phyloP scores from a whole-genome alignment of 2,888 invertebrate genomes.

The Tachystola acroxantha region DNA sequence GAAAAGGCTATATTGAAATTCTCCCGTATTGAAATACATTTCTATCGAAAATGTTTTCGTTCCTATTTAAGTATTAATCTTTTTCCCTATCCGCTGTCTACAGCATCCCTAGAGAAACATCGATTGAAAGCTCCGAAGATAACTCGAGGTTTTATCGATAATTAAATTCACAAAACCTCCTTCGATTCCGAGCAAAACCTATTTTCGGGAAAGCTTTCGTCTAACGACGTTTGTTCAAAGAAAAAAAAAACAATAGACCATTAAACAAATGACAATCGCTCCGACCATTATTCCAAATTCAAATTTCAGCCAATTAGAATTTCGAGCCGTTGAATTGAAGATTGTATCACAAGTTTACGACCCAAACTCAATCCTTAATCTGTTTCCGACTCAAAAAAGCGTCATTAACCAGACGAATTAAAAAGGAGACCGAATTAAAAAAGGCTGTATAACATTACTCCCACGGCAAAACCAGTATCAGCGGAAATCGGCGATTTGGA shows the following conservation, averaged over 20 bases:
- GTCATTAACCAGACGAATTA: conserved; percentile 20
- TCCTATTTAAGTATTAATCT: too few relatives aligned
- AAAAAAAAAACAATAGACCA: background rate
- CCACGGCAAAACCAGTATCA: conserved; percentile 42
- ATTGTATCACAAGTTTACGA: conserved; percentile 10
- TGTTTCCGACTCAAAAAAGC: conserved; percentile 29
- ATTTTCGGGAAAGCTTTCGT: conserved; percentile 1
- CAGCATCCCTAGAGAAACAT: too few relatives aligned
- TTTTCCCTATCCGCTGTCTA: too few relatives aligned
- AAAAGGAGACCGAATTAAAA: conserved; percentile 11
- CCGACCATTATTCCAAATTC: conserved; percentile 4
- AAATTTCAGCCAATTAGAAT: conserved; percentile 9
- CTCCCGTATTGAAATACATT: too few relatives aligned
- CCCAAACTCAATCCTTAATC: conserved; percentile 19
- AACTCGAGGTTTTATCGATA: conserved; percentile 13
- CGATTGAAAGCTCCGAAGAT: conserved; percentile 2
- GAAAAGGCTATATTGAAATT: too few relatives aligned
- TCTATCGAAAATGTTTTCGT: too few relatives aligned
- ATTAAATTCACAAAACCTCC: conserved; percentile 14
- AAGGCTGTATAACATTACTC: conserved; percentile 29
- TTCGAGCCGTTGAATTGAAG: conserved; percentile 3
- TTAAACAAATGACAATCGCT: background rate
- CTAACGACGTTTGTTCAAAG: conserved; percentile 4
- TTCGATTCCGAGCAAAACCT: conserved; percentile 2
- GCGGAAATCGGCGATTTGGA: conserved; percentile 42